These are phyloP conservation scores for Drosophila setosimentum DNA, from an alignment of 2,888 invertebrate species.

Conservation along the genomic window DNA sequence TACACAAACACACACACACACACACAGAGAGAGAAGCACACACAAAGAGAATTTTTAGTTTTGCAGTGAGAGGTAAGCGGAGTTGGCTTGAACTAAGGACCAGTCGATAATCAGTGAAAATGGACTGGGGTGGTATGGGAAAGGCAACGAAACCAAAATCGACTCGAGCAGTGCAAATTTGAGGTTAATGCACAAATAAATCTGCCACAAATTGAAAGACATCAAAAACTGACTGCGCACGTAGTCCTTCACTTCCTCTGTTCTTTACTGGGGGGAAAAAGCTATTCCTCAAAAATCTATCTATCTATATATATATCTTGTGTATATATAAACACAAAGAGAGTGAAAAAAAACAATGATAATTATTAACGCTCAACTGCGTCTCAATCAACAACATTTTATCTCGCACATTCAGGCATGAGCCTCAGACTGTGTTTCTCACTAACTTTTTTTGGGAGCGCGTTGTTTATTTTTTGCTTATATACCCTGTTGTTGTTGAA, in stretches of 20 bases:
- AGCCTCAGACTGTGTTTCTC: slow-evolving; percentile 10
- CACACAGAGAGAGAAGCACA: slow-evolving; percentile 10
- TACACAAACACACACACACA: slow-evolving; percentile 46
- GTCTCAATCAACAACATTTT: slow-evolving; percentile 78
- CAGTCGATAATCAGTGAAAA: slow-evolving; percentile 66
- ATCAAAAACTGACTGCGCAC: slow-evolving; percentile 67
- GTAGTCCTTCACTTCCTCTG: slow-evolving; percentile 27
- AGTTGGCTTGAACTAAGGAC: slow-evolving; percentile 7
- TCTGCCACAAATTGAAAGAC: slow-evolving; percentile 76
- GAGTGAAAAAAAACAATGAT: slow-evolving; percentile 48
- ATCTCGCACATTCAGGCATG: slow-evolving; percentile 62
- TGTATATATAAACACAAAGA: background rate
- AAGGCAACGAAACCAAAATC: slow-evolving; percentile 43
- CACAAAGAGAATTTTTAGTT: slow-evolving; percentile 52
- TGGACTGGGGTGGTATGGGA: background rate
- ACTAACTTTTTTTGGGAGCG: slow-evolving; percentile 1
- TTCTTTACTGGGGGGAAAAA: slow-evolving; percentile 1
- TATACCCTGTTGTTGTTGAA: slow-evolving; percentile 11
- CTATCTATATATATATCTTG: slow-evolving; percentile 3
- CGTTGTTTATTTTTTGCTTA: slow-evolving; percentile 6
- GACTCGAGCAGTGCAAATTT: slow-evolving; percentile 71
- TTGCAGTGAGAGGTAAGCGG: background rate
- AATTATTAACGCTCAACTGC: slow-evolving; percentile 79
- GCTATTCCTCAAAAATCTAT: slow-evolving; percentile 8
- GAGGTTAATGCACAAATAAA: slow-evolving; percentile 77